These are phyloP conservation scores for Phylloscopus trochilus DNA, from an alignment of 2,113 vertebrate genomes.

Conservation along the genomic window DNA sequence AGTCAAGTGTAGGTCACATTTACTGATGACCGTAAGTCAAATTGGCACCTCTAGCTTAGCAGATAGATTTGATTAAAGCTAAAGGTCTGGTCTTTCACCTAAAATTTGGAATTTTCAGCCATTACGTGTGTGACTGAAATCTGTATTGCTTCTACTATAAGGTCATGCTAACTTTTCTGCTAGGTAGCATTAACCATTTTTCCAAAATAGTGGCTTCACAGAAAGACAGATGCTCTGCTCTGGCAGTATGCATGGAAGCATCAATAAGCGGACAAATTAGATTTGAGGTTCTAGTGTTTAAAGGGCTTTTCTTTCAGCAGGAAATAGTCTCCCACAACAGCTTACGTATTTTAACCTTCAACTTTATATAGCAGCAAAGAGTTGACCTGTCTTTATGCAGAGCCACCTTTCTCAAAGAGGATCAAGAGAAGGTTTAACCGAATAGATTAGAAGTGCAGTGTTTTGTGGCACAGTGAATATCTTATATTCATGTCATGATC, in stretches of 20 bases:
- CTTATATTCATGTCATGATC: not conserved
- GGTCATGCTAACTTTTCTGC: not conserved
- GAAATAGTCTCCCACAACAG: conserved; percentile 50
- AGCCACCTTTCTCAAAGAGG: conserved; percentile 27
- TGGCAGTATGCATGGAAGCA: not conserved
- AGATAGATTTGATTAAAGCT: not conserved
- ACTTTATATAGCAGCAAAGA: conserved; percentile 46
- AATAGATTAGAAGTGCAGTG: not conserved
- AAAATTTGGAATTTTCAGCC: not conserved
- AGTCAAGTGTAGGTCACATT: not conserved
- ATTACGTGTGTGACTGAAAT: not conserved
- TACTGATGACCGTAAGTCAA: not conserved
- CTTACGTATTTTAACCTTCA: conserved; percentile 46
- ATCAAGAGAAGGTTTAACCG: not conserved
- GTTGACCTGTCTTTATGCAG: not conserved
- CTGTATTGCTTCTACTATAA: not conserved
- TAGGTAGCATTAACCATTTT: not conserved
- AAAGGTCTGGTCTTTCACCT: not conserved
- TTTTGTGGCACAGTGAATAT: not conserved
- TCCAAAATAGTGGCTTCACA: not conserved
- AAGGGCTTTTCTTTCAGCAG: conserved; percentile 55
- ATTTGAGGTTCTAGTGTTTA: conserved; percentile 30
- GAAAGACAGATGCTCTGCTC: not conserved
- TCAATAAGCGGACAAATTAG: conserved; percentile 33
- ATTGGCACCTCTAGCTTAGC: not conserved